These are phyloP conservation scores for Eueremaeus valkanovi DNA, from an alignment of 2,888 invertebrate species.

Conservation along the genomic window DNA sequence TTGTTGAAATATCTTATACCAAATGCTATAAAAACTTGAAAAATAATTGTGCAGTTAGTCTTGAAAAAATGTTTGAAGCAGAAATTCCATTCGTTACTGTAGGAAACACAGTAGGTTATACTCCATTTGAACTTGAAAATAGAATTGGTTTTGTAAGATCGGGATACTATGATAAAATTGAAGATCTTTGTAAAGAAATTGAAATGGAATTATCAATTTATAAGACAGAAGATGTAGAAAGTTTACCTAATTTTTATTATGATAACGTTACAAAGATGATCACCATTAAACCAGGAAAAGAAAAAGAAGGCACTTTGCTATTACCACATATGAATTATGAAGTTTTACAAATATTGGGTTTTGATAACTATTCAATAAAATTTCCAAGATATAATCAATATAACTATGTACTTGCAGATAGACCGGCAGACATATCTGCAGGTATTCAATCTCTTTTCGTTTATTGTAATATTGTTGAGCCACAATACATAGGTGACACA, in stretches of 20 bases:
- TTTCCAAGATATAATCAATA: neutral
- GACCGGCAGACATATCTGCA: neutral
- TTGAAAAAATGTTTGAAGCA: too few relatives aligned
- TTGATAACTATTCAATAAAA: neutral
- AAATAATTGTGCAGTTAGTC: too few relatives aligned
- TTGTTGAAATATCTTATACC: neutral
- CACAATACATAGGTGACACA: neutral
- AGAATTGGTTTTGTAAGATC: neutral
- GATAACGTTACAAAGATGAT: neutral
- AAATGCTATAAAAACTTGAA: neutral
- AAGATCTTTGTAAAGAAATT: neutral
- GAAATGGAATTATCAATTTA: neutral
- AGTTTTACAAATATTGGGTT: neutral
- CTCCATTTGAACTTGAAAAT: too few relatives aligned
- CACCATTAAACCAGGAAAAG: neutral
- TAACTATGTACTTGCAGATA: neutral
- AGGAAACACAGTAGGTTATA: too few relatives aligned
- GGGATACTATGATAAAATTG: neutral
- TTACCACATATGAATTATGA: neutral
- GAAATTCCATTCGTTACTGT: too few relatives aligned
- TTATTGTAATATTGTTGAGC: slow-evolving; percentile 23
- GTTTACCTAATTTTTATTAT: neutral
- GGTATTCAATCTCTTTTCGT: slow-evolving; percentile 38
- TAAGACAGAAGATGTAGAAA: neutral
- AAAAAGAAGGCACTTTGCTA: neutral